A percentile compares a stretch with the other conserved stretches of the same genome.
These are phyloP conservation scores for Phanerotoma sp. DNA, from an alignment of 2,888 invertebrate genomes.

Conservation along the genomic window DNA sequence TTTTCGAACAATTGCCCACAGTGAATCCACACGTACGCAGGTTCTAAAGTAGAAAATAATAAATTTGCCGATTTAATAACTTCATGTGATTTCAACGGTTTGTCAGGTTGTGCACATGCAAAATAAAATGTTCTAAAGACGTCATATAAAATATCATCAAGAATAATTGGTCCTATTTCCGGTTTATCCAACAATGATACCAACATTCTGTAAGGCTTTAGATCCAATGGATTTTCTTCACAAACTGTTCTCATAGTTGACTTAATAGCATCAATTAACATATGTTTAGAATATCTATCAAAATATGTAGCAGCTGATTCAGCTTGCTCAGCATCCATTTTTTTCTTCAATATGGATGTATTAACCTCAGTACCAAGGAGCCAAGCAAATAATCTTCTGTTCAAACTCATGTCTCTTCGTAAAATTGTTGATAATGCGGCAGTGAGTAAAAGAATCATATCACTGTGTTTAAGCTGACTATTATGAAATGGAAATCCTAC, in stretches of 20 bases:
- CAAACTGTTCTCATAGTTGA: conserved; percentile 62
- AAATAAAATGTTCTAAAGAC: conserved; percentile 65
- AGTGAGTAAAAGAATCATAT: conserved; percentile 72
- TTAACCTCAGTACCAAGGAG: conserved; percentile 73
- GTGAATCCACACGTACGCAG: conserved; percentile 85
- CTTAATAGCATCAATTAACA: conserved; percentile 67
- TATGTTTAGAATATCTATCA: conserved; percentile 67
- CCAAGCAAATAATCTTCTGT: conserved; percentile 83
- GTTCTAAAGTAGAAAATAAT: conserved; percentile 78
- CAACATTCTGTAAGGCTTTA: conserved; percentile 75
- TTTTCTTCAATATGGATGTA: conserved; percentile 49
- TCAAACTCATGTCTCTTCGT: conserved; percentile 86
- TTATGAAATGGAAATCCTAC: conserved; percentile 84
- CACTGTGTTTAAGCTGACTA: conserved; percentile 67
- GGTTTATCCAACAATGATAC: conserved; percentile 84
- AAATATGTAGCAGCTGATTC: conserved; percentile 63
- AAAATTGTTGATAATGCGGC: conserved; percentile 75
- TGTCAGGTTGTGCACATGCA: conserved; percentile 44
- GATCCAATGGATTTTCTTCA: conserved; percentile 64
- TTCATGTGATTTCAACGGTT: conserved; percentile 63
- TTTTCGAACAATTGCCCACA: conserved; percentile 68
- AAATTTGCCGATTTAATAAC: conserved; percentile 82
- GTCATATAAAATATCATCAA: conserved; percentile 76
- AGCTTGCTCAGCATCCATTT: conserved; percentile 44
- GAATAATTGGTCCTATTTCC: conserved; percentile 77